Percentiles rank a stretch among this genome's conserved stretches.
Evolutionary conservation across 2,888 invertebrate genomes (phyloP).

Genomic region (Linhomoeus sp.): DNA sequence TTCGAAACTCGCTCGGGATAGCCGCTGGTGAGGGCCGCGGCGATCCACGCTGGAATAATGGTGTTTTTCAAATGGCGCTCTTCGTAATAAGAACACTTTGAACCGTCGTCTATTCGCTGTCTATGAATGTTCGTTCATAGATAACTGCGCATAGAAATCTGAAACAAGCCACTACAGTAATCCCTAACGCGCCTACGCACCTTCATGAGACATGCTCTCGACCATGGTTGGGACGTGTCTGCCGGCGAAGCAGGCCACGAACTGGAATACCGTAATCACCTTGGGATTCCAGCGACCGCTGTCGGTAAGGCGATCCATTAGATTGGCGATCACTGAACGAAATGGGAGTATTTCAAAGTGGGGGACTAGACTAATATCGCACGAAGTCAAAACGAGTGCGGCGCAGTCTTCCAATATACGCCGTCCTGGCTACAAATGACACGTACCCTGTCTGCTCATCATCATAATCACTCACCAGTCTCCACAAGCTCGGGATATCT

Average conservation of each 20-base stretch:
- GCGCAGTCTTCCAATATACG: no score
- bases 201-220: slow-evolving; percentile 15
- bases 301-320: slow-evolving; percentile 8
- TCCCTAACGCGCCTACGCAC: no score
- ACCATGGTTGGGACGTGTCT: slow-evolving; percentile 11
- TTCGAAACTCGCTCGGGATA: slow-evolving; percentile 12
- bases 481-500: slow-evolving; percentile 11
- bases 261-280: slow-evolving; percentile 11
- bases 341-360: not conserved
- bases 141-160: no score
- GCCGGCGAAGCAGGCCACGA: slow-evolving; percentile 10
- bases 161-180: no score
- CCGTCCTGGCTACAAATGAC: no score
- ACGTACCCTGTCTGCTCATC: no score
- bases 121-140: no score
- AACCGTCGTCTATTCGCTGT: no score
- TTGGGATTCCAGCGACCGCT: slow-evolving; percentile 7
- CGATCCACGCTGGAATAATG: slow-evolving; percentile 20
- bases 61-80: no score
- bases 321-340: slow-evolving; percentile 11
- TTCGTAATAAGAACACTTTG: no score
- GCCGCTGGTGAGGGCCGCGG: slow-evolving; percentile 13
- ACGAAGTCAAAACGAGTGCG: no score
- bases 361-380: no score
- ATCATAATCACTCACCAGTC: slow-evolving; percentile 9